Percentiles rank a stretch among this genome's conserved stretches.
These are phyloP conservation scores for Cebus imitator DNA, from an alignment of 2,113 vertebrate species.

Conservation along the genomic window DNA sequence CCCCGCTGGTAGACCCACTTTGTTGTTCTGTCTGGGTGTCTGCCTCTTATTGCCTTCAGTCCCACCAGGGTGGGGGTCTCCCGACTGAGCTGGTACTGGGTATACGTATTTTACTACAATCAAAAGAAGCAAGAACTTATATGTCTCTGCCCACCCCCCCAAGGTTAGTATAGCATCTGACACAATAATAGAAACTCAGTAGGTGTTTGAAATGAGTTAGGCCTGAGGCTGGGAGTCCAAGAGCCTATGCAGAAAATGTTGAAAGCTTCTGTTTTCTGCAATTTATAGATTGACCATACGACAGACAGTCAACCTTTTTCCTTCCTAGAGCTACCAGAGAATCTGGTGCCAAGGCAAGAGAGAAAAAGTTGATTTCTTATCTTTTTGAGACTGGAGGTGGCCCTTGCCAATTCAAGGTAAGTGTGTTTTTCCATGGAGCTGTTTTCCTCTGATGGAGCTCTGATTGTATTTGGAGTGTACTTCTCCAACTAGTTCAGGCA, in stretches of 20 bases:
- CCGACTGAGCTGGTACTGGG: neutral
- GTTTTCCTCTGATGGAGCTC: conserved; percentile 63
- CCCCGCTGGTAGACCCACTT: too few species aligned
- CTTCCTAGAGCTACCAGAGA: neutral
- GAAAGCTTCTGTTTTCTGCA: neutral
- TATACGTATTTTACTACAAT: neutral
- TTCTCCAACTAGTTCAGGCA: conserved; percentile 79
- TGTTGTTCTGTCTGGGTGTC: too few species aligned
- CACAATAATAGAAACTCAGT: neutral
- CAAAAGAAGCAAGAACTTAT: neutral
- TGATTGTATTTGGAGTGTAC: conserved; percentile 66
- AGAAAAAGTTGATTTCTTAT: neutral
- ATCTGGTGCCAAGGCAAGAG: neutral
- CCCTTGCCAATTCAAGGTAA: neutral
- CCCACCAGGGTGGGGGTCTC: too few species aligned
- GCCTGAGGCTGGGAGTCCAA: neutral
- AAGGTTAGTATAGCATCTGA: neutral
- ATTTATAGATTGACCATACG: neutral
- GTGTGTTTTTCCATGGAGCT: conserved; percentile 15
- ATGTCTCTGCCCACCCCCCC: neutral
- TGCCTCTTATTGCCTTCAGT: too few species aligned
- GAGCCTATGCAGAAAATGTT: neutral
- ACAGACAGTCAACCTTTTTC: neutral
- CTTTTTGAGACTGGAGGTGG: neutral
- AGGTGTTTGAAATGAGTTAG: neutral